Base-by-base conservation (phyloP, 2,113 vertebrate species). In the Ahaetulla prasina region DNA sequence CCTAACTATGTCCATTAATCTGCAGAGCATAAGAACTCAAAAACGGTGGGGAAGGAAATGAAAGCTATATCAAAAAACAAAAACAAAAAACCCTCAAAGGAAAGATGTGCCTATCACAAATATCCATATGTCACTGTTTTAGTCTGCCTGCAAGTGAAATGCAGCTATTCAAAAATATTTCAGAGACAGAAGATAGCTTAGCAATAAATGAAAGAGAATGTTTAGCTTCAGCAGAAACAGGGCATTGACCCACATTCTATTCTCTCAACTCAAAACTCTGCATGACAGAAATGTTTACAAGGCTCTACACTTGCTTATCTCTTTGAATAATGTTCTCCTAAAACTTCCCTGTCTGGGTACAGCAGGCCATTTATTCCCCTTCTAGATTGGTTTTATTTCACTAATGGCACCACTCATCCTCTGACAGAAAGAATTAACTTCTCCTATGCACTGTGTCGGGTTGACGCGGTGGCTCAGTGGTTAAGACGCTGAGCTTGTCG, bases 341-440 rank as follows among this genome's bases (percentile, higher is more conserved):
- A 92, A 93, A 2, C 30, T 93, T 91, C 12, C 80, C 43, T 43
- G 1, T 93, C 55, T 39, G 11, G 25, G 2, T 23, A 90, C 35
- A 8, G 43, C 3, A 2, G 53, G 90, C 25, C 45, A 50, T 91
- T 89, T 86, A 63, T 55, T 91, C 45, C 89, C 85, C 86, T 94
- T 80, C 92, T 87, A 85, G 88, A 52, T 10, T 27, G 39, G 47
- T 9, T 93, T 95, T 88, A 85, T 90, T 88, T 94, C 54, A 63
- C 1, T 87, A 55, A 47, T 87, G 86, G 45, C n/a, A 89, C 88
- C 11, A 10, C 50, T 60, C 43, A 86, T 27, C 57, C 45, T 90
- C 27, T 53, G 93, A 90, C 52, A 39, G 30, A n/a, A 1, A 39
- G 50, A 87, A 96, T 55, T 92, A 63, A 93, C 90, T 23, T 57